phyloP scores from a whole-genome alignment of 2,797 vertebrate genomes.

The Hapalemur alaotrensis region DNA sequence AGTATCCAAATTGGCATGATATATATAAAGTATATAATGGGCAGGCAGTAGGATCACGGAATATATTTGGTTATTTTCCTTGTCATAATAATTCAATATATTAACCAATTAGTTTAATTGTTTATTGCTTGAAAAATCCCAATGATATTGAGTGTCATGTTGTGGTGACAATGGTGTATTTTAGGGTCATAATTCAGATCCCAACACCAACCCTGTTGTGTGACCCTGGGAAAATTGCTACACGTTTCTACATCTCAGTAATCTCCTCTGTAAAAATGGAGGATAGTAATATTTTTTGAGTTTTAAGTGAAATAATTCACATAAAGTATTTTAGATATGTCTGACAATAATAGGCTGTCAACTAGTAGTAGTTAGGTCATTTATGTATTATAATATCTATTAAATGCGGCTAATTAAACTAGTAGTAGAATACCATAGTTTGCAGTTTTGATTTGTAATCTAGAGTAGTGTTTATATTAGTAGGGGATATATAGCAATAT shows the following conservation, averaged over 20 bases:
- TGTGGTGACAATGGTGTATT: not conserved
- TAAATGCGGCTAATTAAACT: not conserved
- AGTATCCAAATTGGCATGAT: not conserved
- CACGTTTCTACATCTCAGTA: not conserved
- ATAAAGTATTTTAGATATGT: not conserved
- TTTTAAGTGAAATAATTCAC: not conserved
- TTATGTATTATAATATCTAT: not conserved
- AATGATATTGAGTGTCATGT: not conserved
- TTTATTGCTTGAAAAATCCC: not conserved
- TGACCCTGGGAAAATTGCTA: not conserved
- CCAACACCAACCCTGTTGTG: not conserved
- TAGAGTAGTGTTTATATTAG: not conserved
- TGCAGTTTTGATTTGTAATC: not conserved
- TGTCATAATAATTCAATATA: not conserved
- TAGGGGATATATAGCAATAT: not conserved
- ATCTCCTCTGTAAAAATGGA: not conserved
- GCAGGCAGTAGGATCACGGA: not conserved
- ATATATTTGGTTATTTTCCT: not conserved
- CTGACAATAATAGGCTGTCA: not conserved
- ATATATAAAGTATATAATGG: not conserved
- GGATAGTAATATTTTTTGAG: not conserved
- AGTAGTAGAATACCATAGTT: not conserved
- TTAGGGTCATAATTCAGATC: not conserved
- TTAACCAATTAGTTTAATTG: not conserved
- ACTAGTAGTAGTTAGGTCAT: not conserved